Evolutionary conservation across 2,888 invertebrate genomes (phyloP), one percentile per base, ranked within the genome.

Genomic region (Liposcelis brunnea): DNA sequence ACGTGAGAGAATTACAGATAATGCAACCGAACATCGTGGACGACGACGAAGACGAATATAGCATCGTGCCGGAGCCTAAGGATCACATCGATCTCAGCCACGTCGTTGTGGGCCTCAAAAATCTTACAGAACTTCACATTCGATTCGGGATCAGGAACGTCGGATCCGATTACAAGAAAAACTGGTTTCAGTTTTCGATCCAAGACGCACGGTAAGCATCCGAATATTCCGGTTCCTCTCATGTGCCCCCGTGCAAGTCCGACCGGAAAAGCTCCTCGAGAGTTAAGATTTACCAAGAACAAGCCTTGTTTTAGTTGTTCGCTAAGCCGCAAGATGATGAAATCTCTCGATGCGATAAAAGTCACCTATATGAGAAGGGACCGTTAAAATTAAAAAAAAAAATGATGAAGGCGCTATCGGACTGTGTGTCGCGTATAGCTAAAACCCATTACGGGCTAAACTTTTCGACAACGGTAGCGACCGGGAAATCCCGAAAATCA

Each of bases 111-210:
- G 57, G 55, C 15, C 54, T 62, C n/a, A 48, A 50, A n/a, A 51
- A 55, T 49, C 48, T 62, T 16, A 54, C 49, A 16, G 58, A 61
- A 50, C 49, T 62, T 15, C 54, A 52, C 2, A 50, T 62, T 47
- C 58, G 59, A 46, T 61, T 46, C 37, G 45, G 45, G 11, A 59
- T 49, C 60, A 60, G 53, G 14, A 59, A 61, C 47, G 53, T 58
- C 6, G 56, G 57, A 18, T 56, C 59, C 32, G 52, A 56, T 42
- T 62, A 61, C 50, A 40, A 19, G 11, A 40, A 40, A 19, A 19
- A 18, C 11, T 19, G 16, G 12, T n/a, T 40, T 11, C 18, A 40
- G 11, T 40, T 40, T 21, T 19, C 40, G 19, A 18, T 21, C 11
- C 16, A 40, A 19, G 40, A 40, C 19, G 53, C 56, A 2, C 61